Evolutionary conservation across 2,888 invertebrate genomes (phyloP), one percentile per base, ranked within the genome.

Genomic region (Heliconius erato): DNA sequence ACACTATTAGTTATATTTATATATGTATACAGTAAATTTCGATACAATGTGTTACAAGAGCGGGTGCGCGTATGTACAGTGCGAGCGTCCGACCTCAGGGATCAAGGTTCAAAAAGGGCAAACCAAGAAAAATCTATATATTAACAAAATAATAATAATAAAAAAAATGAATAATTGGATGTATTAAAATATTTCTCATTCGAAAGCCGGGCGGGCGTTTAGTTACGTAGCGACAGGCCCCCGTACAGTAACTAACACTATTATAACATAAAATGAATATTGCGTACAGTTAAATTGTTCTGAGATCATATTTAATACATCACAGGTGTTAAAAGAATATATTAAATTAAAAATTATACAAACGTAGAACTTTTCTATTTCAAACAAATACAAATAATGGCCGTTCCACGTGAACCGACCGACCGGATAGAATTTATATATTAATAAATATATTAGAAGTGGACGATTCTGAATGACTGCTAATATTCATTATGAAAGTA

Each of bases 241-340:
- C 80, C 79, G 86, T 87, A 86, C 87, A 86, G 91, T 89, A 90
- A 92, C 91, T 91, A 91, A 91, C 88, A 90, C 90, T 93, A 93
- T 92, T 93, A 77, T 69, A 91, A 91, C 90, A 94, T 94, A 94
- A 54, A 93, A 95, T 94, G 95, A 94, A 92, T 92, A 93, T 93
- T 93, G 93, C 91, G 93, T 94, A 94, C 92, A 95, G 93, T 94
- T 92, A 93, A 94, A 96, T 96, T 93, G 93, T 95, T 94, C 94
- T 96, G 96, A 96, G 96, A 97, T 97, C 97, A 96, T 96, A 96
- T 96, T 96, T 96, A 96, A 96, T 96, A 97, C 96, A 97, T 97
- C 97, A 97, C 97, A 97, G 96, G 96, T 96, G 96, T 96, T 96
- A 94, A 93, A 94, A 94, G 95, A 92, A 93, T 91, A 91, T 89